Evolutionary conservation across 2,113 vertebrate species (phyloP).

Genomic region (Tenebrosternarchus preto): DNA sequence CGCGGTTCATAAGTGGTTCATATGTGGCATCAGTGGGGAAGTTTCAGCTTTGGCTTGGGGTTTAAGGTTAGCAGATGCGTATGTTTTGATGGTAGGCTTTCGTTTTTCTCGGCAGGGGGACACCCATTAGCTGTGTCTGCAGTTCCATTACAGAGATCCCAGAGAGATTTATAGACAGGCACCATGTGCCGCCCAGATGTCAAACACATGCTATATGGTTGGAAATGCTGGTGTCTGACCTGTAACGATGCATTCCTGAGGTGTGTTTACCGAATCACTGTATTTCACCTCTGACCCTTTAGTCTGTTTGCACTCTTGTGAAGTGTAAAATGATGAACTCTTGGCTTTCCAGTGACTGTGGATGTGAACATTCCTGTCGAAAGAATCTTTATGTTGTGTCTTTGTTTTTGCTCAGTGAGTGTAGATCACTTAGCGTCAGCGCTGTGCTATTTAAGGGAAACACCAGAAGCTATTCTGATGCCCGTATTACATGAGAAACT

Average conservation of each 20-base stretch:
- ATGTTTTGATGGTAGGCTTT: conserved; percentile 42
- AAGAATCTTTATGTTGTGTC: background rate
- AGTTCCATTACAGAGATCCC: conserved; percentile 51
- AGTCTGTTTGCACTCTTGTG: background rate
- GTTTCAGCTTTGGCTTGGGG: conserved; percentile 32
- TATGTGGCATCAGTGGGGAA: conserved; percentile 13
- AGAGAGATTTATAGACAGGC: conserved; percentile 48
- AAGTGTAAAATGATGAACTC: background rate
- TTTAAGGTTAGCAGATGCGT: conserved; percentile 36
- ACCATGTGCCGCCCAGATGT: conserved; percentile 68
- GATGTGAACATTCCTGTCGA: background rate
- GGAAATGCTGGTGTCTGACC: conserved; percentile 20
- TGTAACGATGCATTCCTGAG: conserved; percentile 60
- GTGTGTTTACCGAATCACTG: conserved; percentile 44
- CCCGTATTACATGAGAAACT: conserved; percentile 4
- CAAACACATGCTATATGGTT: conserved; percentile 44
- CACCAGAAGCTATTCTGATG: conserved; percentile 26
- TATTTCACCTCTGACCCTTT: conserved; percentile 10
- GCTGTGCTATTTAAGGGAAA: conserved; percentile 9
- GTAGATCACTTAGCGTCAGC: background rate
- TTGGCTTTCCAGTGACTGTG: background rate
- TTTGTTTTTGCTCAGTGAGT: conserved; percentile 6
- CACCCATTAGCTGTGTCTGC: conserved; percentile 40
- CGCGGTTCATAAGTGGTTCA: background rate
- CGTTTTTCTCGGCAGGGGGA: conserved; percentile 30